Evolutionary conservation across 2,888 invertebrate species (phyloP).

Genomic region (Nomada fabriciana): DNA sequence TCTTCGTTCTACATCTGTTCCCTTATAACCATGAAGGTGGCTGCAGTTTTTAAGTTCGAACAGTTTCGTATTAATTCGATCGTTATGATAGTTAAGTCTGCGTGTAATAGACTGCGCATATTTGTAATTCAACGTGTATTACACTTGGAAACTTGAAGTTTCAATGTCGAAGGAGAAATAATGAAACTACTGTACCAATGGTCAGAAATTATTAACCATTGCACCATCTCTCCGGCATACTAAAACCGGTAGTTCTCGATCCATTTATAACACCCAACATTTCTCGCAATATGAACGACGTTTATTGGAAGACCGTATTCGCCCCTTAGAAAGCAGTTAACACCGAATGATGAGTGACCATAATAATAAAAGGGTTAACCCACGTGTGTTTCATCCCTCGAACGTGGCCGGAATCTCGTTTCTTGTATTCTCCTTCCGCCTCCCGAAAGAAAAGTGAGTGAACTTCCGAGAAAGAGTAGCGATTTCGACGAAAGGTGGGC

Average conservation of each 20-base stretch:
- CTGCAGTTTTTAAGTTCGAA: background rate
- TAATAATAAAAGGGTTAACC: background rate
- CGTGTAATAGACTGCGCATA: background rate
- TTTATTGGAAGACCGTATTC: background rate
- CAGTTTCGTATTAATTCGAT: slow-evolving; percentile 14
- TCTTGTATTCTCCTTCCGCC: slow-evolving; percentile 34
- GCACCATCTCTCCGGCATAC: no score
- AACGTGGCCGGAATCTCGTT: slow-evolving; percentile 51
- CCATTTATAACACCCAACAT: no score
- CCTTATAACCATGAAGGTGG: background rate
- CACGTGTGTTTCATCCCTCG: background rate
- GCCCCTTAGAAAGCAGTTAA: background rate
- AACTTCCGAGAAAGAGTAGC: background rate
- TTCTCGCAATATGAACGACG: no score
- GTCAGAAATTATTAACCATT: no score
- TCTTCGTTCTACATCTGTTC: background rate
- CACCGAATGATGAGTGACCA: background rate
- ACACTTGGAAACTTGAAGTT: no score
- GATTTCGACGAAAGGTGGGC: slow-evolving; percentile 1
- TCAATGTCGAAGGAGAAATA: slow-evolving; percentile 39
- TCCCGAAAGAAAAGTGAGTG: background rate
- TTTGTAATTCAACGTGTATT: background rate
- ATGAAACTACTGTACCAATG: background rate
- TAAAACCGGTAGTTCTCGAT: no score
- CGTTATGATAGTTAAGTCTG: background rate